phyloP scores from a whole-genome alignment of 1,140 invertebrate species.

The Piezodorus guildinii region DNA sequence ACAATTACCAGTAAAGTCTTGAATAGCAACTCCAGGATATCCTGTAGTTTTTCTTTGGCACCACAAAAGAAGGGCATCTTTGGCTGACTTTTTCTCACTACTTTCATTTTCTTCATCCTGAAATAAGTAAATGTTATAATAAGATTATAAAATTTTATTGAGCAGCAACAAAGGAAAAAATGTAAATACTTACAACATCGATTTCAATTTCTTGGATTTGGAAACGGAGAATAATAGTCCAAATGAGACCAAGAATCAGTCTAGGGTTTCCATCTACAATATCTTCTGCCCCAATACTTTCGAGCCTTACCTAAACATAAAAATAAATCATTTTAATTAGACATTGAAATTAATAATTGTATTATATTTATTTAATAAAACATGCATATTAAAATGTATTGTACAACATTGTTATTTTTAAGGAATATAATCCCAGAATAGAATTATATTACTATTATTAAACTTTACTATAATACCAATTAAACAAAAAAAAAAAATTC shows the following conservation, averaged over 20 bases:
- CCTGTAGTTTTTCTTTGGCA: constrained; percentile 95
- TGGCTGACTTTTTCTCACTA: constrained; percentile 96
- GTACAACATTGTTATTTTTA: too few relatives aligned
- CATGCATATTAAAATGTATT: too few relatives aligned
- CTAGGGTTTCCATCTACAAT: constrained; percentile 95
- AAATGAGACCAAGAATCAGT: constrained; percentile 93
- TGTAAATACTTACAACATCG: constrained; percentile 62
- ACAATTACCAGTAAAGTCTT: constrained; percentile 49
- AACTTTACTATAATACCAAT: too few relatives aligned
- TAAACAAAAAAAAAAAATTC: too few relatives aligned
- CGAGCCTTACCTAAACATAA: constrained; percentile 66
- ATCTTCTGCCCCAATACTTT: constrained; percentile 98
- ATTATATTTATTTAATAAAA: too few relatives aligned
- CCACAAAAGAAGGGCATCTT: constrained; percentile 96
- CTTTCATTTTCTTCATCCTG: constrained; percentile 95
- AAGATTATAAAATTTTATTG: background rate
- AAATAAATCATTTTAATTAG: constrained; percentile 1
- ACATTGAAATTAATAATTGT: too few relatives aligned
- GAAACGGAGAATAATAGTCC: constrained; percentile 95
- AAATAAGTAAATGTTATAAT: constrained; percentile 24
- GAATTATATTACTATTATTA: too few relatives aligned
- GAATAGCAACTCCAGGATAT: constrained; percentile 78
- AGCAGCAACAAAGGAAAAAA: background rate
- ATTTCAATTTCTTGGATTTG: constrained; percentile 99
- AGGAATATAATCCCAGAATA: too few relatives aligned